Conservation (phyloP, 2,113 vertebrate genomes). For the Muntiacus muntjak region DNA sequence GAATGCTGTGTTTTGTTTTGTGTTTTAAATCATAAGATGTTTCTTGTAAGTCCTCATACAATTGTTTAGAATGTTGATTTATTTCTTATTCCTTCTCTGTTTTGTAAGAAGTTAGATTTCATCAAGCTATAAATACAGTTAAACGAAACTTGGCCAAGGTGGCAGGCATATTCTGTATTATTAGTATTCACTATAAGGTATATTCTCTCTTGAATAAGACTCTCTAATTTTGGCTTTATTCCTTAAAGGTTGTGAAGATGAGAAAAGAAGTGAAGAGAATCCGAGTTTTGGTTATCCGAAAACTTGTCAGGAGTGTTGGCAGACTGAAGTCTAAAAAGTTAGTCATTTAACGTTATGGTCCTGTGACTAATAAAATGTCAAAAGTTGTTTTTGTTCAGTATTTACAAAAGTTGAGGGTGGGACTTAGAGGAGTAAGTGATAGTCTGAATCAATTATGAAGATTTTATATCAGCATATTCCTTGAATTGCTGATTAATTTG, state of each 20-base stretch:
- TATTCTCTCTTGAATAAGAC: constrained; percentile 33
- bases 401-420: background rate
- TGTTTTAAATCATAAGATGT: constrained; percentile 37
- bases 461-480: background rate
- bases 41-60: constrained; percentile 57
- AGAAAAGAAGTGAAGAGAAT: constrained; percentile 95
- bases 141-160: constrained; percentile 30
- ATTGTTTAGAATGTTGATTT: constrained; percentile 65
- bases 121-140: constrained; percentile 24
- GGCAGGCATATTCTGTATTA: background rate
- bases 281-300: constrained; percentile 89
- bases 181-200: constrained; percentile 26
- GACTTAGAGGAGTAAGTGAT: background rate
- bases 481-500: constrained; percentile 16
- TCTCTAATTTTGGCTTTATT: constrained; percentile 57
- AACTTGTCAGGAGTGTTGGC: constrained; percentile 86
- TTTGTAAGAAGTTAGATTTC: constrained; percentile 62
- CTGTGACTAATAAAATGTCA: constrained; percentile 36
- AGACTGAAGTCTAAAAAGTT: constrained; percentile 91
- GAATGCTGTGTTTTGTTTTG: constrained; percentile 25
- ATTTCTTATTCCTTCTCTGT: constrained; percentile 41
- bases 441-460: background rate
- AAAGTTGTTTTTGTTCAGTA: background rate
- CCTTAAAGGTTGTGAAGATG: constrained; percentile 94
- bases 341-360: constrained; percentile 61